Base-by-base conservation (phyloP, 2,113 vertebrate genomes). In the Nicator chloris region DNA sequence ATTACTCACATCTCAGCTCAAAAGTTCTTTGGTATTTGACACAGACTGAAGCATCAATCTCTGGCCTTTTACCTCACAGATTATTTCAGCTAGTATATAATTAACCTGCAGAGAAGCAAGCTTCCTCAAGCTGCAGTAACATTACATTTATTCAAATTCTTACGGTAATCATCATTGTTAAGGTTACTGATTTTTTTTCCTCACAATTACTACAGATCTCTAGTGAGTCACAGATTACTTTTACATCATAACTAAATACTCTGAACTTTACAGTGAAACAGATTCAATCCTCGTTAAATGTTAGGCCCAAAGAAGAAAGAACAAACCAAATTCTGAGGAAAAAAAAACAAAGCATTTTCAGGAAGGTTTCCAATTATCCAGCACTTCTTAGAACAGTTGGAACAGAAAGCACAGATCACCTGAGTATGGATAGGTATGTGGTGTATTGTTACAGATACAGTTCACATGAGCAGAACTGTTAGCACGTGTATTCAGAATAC, bases 361-460 rank as follows among this genome's bases (percentile, higher is more conserved):
- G 33, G 13, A 82, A 82, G 6, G 18, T 44, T 53, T n/a, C 60
- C 3, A 27, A 15, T 39, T 64, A 60, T 22, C 33, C 44, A 15
- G 8, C 13, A 59, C 10, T 45, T 37, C 23, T 64, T 33, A 21
- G 1, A 86, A 44, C 5, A 75, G 15, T 8, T 27, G 20, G 9
- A 81, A 69, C 63, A 73, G 26, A n/a, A 78, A 76, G 53, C 40
- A 80, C 60, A 12, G 19, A 70, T 8, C 39, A 56, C 16, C 17
- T 45, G 42, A 73, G 49, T 49, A 76, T 1, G 1, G 18, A 28
- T 0, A 33, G 9, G 23, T 65, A 69, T 1, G 5, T 3, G 2
- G 40, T 49, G 7, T 39, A 12, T 10, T 37, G 16, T 37, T 76
- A 59, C 33, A 81, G 33, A 28, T 2, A 33, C 0, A 37, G 33